Conservation (phyloP, 1,140 invertebrate genomes). For the Prorops nasuta region DNA sequence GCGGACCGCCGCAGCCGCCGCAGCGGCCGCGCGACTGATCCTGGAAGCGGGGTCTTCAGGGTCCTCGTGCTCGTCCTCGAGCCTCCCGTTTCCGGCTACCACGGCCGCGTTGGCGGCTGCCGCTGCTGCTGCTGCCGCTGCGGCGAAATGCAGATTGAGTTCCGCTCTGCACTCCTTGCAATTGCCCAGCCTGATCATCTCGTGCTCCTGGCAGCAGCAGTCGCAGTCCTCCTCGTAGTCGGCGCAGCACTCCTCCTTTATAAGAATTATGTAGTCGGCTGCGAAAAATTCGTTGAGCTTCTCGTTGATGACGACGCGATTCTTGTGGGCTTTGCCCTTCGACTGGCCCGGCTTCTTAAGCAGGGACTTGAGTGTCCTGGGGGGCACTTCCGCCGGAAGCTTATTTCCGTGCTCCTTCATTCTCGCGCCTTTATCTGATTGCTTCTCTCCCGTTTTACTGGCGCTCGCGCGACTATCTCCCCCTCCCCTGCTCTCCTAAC, state of each 20-base stretch:
- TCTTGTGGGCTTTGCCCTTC: conserved; percentile 56
- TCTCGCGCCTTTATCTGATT: conserved; percentile 6
- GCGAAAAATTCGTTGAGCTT: conserved; percentile 84
- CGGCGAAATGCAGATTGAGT: conserved; percentile 43
- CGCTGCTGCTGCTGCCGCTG: too few species aligned
- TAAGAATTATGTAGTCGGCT: conserved; percentile 83
- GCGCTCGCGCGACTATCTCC: neutral
- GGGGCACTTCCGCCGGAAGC: conserved; percentile 48
- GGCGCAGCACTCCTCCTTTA: conserved; percentile 78
- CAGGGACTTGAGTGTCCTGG: conserved; percentile 58
- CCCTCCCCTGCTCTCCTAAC: neutral
- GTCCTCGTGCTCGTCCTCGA: conserved; percentile 14
- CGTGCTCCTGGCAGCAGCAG: conserved; percentile 73
- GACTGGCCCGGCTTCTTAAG: conserved; percentile 60
- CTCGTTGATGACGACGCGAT: conserved; percentile 82
- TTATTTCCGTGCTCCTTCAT: conserved; percentile 50
- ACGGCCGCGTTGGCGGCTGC: too few species aligned
- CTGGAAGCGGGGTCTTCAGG: conserved; percentile 7
- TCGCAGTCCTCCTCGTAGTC: conserved; percentile 72
- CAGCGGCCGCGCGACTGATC: conserved; percentile 17
- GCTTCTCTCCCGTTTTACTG: neutral
- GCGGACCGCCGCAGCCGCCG: conserved; percentile 19
- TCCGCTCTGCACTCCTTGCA: conserved; percentile 56
- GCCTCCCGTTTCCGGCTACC: conserved; percentile 13
- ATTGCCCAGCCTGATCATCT: conserved; percentile 64